Evolutionary conservation across 2,113 vertebrate genomes (phyloP), one percentile per base, ranked within the genome.

Genomic region (Odobenus rosmarus): DNA sequence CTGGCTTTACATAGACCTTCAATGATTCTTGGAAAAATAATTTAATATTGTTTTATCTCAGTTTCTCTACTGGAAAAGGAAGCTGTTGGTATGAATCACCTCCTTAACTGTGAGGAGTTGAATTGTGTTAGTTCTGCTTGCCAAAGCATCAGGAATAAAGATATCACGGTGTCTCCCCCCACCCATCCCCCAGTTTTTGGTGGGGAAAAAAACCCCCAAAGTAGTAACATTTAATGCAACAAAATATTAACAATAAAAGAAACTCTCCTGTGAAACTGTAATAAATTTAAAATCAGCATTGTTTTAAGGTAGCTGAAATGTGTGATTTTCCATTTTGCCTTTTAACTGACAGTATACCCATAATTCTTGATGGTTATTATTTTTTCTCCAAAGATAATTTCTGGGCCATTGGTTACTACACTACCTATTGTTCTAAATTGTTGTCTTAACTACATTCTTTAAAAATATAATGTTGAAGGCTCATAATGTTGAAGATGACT

Each of bases 401-500:
- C 92, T 55, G 0, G 93, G 61, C 80, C 71, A 93, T 79, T 97
- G 95, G 64, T 96, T 85, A 14, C 95, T 88, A 69, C 81, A 49
- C 21, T 93, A 14, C 62, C 33, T 97, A 64, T 57, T 64, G 80
- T 72, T 96, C 51, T 96, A 79, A 98, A 94, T 80, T 95, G 81
- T 92, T 98, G 82, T 98, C 93, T 93, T 97, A 98, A 94, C 93
- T 98, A 24, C 67, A 53, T 96, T 96, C 80, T 97, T 96, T 94
- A 69, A 36, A 97, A 98, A 98, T 98, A 64, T 98, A 97, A 96
- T 98, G 93, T 96, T 99, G 98, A 99, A 99, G 99, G 99, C 99
- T 88, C 99, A 99, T 91, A 99, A 99, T 97, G 99, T 98, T 82
- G 99, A 99, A 96, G 99, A 99, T 92, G 98, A 99, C 42, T 98